A percentile compares a stretch with the other conserved stretches of the same genome.
phyloP scores from a whole-genome alignment of 2,888 invertebrate genomes.

The Lasiommata megera region DNA sequence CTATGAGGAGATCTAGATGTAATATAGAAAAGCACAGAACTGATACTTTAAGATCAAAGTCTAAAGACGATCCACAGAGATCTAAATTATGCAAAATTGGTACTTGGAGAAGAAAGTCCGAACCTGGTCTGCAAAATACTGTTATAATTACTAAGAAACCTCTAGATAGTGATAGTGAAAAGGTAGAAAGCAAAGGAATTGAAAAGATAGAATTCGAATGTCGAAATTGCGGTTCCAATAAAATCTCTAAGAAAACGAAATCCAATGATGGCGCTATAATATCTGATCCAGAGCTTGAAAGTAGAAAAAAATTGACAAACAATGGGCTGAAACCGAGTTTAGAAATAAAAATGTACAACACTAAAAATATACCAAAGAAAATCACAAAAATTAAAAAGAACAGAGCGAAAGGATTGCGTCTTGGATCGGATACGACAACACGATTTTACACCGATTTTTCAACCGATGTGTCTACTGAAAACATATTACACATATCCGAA shows the following conservation, averaged over 20 bases:
- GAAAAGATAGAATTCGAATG: constrained; percentile 76
- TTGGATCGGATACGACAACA: constrained; percentile 77
- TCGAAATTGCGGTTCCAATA: constrained; percentile 71
- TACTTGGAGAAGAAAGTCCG: constrained; percentile 87
- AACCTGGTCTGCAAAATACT: constrained; percentile 83
- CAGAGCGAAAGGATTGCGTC: constrained; percentile 78
- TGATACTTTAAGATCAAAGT: constrained; percentile 75
- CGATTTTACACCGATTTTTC: constrained; percentile 85
- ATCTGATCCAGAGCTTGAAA: constrained; percentile 65
- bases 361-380: constrained; percentile 86
- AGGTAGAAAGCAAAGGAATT: constrained; percentile 53
- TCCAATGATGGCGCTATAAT: constrained; percentile 51
- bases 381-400: constrained; percentile 86
- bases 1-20: constrained; percentile 60
- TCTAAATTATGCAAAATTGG: constrained; percentile 79
- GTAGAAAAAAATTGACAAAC: constrained; percentile 44
- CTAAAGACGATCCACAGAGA: constrained; percentile 75
- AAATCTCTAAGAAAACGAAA: constrained; percentile 59
- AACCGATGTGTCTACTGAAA: constrained; percentile 83
- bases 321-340: constrained; percentile 55
- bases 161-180: constrained; percentile 64
- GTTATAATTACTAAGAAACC: constrained; percentile 56
- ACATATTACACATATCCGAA: constrained; percentile 83
- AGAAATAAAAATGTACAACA: constrained; percentile 83
- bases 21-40: constrained; percentile 53